phyloP scores from a whole-genome alignment of 2,888 invertebrate species.

The Lymantria dispar region DNA sequence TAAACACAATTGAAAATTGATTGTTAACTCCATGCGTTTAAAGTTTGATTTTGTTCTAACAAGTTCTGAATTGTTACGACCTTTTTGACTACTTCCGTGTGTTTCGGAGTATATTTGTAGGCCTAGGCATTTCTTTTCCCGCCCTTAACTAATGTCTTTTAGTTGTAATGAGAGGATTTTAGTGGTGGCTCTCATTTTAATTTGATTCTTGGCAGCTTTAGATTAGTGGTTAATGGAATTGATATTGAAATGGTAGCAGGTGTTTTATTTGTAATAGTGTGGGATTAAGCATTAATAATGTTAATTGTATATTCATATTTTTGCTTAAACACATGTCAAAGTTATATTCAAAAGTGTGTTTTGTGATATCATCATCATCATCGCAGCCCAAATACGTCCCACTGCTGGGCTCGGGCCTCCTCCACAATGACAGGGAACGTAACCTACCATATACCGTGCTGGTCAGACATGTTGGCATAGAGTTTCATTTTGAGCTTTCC shows the following conservation, averaged over 20 bases:
- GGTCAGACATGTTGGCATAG: no score
- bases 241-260: slow-evolving; percentile 32
- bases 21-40: slow-evolving; percentile 39
- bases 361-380: no score
- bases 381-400: no score
- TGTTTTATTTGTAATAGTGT: slow-evolving; percentile 18
- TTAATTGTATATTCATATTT: no score
- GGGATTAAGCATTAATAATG: background rate
- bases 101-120: slow-evolving; percentile 68
- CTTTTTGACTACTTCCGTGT: slow-evolving; percentile 30
- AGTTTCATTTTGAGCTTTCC: no score
- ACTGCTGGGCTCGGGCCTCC: no score
- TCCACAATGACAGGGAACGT: no score
- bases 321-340: no score
- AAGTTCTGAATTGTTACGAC: slow-evolving; percentile 23
- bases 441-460: no score
- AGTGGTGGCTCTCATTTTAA: slow-evolving; percentile 64
- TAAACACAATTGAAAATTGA: slow-evolving; percentile 41
- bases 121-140: slow-evolving; percentile 71
- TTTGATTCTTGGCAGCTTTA: slow-evolving; percentile 59
- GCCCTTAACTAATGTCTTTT: slow-evolving; percentile 70
- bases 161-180: slow-evolving; percentile 74
- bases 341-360: no score
- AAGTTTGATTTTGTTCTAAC: slow-evolving; percentile 44
- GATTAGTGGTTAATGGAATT: slow-evolving; percentile 38